phyloP scores from a whole-genome alignment of 2,888 invertebrate species.

The Blastobasis lacticolella region DNA sequence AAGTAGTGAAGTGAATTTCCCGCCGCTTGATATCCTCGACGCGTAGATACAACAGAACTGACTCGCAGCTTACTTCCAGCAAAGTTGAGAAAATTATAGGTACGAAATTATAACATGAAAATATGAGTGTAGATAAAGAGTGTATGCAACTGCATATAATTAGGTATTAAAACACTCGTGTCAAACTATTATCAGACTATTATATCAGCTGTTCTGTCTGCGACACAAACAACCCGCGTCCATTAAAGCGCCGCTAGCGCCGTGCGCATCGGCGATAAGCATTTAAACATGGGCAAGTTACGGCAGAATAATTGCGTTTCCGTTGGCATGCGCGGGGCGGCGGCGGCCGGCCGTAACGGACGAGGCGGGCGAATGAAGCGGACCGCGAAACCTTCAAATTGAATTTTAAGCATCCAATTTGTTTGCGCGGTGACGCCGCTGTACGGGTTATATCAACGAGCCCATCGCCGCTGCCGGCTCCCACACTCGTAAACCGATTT shows the following conservation, averaged over 20 bases:
- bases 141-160: no score
- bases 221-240: slow-evolving; percentile 25
- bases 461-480: slow-evolving; percentile 23
- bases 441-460: slow-evolving; percentile 24
- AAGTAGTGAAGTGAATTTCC: no score
- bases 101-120: no score
- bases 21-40: no score
- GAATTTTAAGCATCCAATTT: slow-evolving; percentile 75
- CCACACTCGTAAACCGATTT: slow-evolving; percentile 62
- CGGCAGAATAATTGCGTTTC: slow-evolving; percentile 58
- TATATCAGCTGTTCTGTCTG: slow-evolving; percentile 7
- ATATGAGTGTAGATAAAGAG: no score
- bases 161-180: no score
- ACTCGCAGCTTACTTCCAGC: no score
- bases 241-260: slow-evolving; percentile 22
- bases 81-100: no score
- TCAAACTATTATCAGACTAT: no score
- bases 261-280: slow-evolving; percentile 29
- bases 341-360: slow-evolving; percentile 55
- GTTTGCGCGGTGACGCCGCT: slow-evolving; percentile 51
- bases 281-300: slow-evolving; percentile 45
- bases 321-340: slow-evolving; percentile 55
- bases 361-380: slow-evolving; percentile 64
- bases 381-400: slow-evolving; percentile 73
- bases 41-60: no score